phyloP scores from a whole-genome alignment of 2,888 invertebrate species.

The Megalurothrips usitatus region DNA sequence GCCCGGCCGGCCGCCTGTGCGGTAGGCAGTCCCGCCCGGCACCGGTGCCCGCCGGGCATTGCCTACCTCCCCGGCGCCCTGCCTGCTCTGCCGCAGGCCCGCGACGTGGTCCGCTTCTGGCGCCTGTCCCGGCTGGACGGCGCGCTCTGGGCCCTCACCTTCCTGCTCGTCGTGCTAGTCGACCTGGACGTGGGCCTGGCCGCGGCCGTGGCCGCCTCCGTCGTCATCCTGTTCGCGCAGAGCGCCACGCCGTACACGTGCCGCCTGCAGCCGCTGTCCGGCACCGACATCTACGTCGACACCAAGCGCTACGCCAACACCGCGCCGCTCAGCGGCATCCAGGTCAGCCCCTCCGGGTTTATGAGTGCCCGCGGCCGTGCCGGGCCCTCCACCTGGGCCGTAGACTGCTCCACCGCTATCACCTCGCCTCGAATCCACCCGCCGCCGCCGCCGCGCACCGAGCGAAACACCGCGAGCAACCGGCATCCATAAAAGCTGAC shows the following conservation, averaged over 20 bases:
- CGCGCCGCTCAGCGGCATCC: not conserved
- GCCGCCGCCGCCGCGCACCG: too few species aligned
- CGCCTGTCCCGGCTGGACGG: constrained; percentile 73
- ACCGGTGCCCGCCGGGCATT: too few species aligned
- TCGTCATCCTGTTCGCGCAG: constrained; percentile 67
- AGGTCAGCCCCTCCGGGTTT: not conserved
- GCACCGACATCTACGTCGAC: constrained; percentile 73
- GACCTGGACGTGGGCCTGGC: constrained; percentile 74
- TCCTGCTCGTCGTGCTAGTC: constrained; percentile 65
- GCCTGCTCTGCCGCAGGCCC: too few species aligned
- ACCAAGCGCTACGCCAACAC: constrained; percentile 51
- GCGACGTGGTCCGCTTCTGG: constrained; percentile 65
- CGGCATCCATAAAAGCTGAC: too few species aligned
- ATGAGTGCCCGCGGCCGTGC: too few species aligned
- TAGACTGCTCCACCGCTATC: too few species aligned
- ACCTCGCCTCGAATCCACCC: too few species aligned
- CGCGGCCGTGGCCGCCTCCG: constrained; percentile 66
- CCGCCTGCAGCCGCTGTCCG: constrained; percentile 62
- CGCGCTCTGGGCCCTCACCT: constrained; percentile 74
- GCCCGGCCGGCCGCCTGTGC: too few species aligned
- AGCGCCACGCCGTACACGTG: constrained; percentile 66
- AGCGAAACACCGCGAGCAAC: too few species aligned
- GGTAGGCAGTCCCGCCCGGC: too few species aligned
- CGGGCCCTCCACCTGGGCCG: too few species aligned
- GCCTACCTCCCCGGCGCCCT: too few species aligned